Evolutionary conservation across 2,113 vertebrate species (phyloP), one percentile per base, ranked within the genome.

Genomic region (Psophia crepitans): DNA sequence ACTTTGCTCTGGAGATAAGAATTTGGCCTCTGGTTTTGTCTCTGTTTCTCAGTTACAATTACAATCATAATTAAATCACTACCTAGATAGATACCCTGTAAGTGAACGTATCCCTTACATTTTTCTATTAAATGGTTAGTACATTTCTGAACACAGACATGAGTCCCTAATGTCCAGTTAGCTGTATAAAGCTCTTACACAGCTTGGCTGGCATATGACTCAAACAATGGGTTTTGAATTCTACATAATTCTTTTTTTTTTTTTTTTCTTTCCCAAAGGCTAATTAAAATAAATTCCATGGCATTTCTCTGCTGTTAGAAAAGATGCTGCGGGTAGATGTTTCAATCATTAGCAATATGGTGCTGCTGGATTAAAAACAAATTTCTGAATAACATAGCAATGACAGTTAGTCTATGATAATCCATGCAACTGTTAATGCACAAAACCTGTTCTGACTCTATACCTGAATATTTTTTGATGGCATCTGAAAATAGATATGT

Each of bases 231-330:
- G 94, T 96, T 98, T 97, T 94, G 97, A 94, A 85, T 98, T 96
- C 46, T 61, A 94, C 77, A 73, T 95, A 94, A 96, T 93, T 95
- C 39, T 43, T 43, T 53, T 53, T 27, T 28, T 26, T 53, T 95
- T 94, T 63, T 53, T 75, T 66, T 87, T n/a, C n/a, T n/a, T 85
- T 90, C 35, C 91, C 84, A 94, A 93, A 89, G 91, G 85, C 97
- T 97, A 98, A 98, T 98, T 98, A 98, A 98, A 98, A 97, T 97
- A 85, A 97, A 97, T 97, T 98, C 87, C 43, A 76, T 87, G 84
- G 93, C 96, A 97, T 97, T 97, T 96, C 95, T 96, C 94, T 95
- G 95, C 95, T 97, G 90, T 92, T 97, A 96, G 94, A 77, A 98
- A 96, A 97, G 95, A 97, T 97, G 96, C 94, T 5, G 3, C 18